Base-by-base conservation (phyloP, 2,888 invertebrate species). In the Smittia aterrima region DNA sequence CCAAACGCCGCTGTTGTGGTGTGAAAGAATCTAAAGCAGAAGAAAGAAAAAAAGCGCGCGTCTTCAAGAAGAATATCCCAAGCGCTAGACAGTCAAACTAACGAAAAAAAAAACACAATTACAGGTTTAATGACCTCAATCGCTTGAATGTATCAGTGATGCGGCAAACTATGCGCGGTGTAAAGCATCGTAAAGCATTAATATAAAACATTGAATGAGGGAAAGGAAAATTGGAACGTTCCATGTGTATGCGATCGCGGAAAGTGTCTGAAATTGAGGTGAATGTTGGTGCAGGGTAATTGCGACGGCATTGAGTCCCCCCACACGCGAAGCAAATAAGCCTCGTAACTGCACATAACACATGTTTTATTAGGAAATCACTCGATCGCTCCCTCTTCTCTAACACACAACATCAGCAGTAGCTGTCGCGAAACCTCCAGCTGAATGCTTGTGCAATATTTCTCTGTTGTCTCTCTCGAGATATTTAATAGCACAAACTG, bases 121-220 rank as follows among this genome's bases (percentile, higher is more conserved):
- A 70, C 70, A 70, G 53, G 53, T 53, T 25, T 41, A 70, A 70
- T 70, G 70, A 70, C 70, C 70, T 70, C 70, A 70, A 70, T 67
- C 18, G 9, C 27, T 18, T 54, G 41, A 16, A 18, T 11, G 70
- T 70, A 13, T 27, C 27, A 1, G 47, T 70, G 41, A 20, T 70
- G 53, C 22, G 24, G 27, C 32, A 54, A 24, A 24, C 4, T 18
- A 1, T 18, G 1, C 18, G 66, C 27, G 18, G 38, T 27, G 20
- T 66, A 32, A 66, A 66, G 16, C 38, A 32, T 66, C 16, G 32
- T 38, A 32, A 66, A 20, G 16, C 18, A 66, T 25, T 66, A 66
- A 64, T n/a, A 24, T 64, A 7, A 24, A 62, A 62, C 58, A 62
- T 62, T 62, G 3, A 1, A 24, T 6, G 47, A 13, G 47, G 16